Evolutionary conservation across 2,113 vertebrate genomes (phyloP).

Genomic region (Cyprinus carpio): DNA sequence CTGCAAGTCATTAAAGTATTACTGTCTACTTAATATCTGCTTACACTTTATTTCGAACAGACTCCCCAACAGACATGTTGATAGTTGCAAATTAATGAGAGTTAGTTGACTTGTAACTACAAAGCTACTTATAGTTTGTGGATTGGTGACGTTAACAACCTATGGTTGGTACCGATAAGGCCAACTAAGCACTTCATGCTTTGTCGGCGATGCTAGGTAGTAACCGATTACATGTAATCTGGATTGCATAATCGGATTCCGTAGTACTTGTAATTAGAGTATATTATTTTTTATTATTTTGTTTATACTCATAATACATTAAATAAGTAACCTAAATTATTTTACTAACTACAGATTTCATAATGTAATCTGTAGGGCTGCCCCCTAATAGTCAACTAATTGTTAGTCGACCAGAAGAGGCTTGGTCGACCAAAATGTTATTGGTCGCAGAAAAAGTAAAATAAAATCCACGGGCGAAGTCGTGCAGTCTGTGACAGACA

Average conservation of each 20-base stretch:
- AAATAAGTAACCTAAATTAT: not conserved
- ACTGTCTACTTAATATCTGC: not conserved
- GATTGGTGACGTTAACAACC: not conserved
- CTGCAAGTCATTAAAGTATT: not conserved
- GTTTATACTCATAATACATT: too few species aligned
- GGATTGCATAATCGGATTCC: not conserved
- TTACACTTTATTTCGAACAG: not conserved
- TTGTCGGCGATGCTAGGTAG: not conserved
- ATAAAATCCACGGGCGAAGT: too few species aligned
- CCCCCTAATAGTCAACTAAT: too few species aligned
- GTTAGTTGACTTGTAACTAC: too few species aligned
- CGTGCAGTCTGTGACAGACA: too few species aligned
- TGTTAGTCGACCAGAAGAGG: too few species aligned
- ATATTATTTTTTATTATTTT: too few species aligned
- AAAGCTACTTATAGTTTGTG: too few species aligned
- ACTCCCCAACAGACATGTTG: not conserved
- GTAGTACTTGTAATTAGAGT: too few species aligned
- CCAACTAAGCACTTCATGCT: not conserved
- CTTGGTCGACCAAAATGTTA: too few species aligned
- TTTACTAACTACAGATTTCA: not conserved
- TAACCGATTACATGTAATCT: not conserved
- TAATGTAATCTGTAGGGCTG: not conserved
- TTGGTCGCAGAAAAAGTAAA: too few species aligned
- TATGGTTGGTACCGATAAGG: not conserved
- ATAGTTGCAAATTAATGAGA: too few species aligned